Percentiles rank a stretch among this genome's conserved stretches.
Evolutionary conservation across 92 coral and sea anemone species (phyloP).

Genomic region (Micromussa lordhowensis): DNA sequence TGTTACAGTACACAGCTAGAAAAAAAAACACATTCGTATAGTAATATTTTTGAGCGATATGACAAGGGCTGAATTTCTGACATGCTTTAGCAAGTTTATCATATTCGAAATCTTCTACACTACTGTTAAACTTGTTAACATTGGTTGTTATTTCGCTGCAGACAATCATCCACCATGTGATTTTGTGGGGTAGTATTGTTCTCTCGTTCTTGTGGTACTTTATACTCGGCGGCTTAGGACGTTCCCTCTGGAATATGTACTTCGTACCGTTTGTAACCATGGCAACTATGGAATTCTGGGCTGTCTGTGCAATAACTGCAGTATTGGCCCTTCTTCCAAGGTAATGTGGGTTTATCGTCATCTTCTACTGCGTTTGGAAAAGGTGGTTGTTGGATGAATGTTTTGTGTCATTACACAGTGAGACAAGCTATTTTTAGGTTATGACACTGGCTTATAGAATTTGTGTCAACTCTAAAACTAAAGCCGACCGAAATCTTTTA

Average conservation of each 20-base stretch:
- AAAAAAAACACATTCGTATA: too few species aligned
- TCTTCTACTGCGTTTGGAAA: too few species aligned
- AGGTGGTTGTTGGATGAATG: too few species aligned
- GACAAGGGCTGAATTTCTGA: too few species aligned
- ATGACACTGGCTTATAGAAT: not conserved
- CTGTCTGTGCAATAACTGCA: conserved; percentile 83
- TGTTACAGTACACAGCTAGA: too few species aligned
- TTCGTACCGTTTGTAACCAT: conserved; percentile 84
- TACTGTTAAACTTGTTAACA: not conserved
- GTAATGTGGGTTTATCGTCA: conserved; percentile 56
- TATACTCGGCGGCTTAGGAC: conserved; percentile 54
- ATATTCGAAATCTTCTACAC: not conserved
- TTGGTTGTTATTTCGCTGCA: conserved; percentile 24
- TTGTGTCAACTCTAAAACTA: not conserved
- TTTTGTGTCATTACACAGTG: too few species aligned
- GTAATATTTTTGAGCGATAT: too few species aligned
- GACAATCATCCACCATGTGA: conserved; percentile 86
- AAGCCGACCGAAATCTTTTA: too few species aligned
- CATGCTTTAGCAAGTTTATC: too few species aligned
- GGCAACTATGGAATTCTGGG: conserved; percentile 92
- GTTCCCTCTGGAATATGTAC: conserved; percentile 81
- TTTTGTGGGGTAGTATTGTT: conserved; percentile 87
- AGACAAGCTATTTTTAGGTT: too few species aligned
- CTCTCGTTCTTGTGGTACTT: conserved; percentile 86
- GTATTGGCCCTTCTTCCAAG: conserved; percentile 90